Evolutionary conservation across 1,140 invertebrate species (phyloP), one percentile per base, ranked within the genome.

Genomic region (Drosophila nikananu): DNA sequence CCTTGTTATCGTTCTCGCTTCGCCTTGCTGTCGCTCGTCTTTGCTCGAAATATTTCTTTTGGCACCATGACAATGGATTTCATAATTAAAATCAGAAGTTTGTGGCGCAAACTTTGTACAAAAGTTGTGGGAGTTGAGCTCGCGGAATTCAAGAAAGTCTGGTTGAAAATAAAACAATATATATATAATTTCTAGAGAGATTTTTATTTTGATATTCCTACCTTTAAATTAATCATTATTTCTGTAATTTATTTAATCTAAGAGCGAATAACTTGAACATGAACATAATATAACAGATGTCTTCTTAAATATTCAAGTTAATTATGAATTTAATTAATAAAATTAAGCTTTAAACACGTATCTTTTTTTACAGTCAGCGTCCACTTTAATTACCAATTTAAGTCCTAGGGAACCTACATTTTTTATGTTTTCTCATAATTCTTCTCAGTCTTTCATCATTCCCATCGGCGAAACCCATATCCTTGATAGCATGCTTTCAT

Each of bases 401-500:
- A 55, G 12, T 39, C 5, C 21, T 55, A 3, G 15, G 0, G 5
- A 55, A 37, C 21, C 19, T 23, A 12, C 21, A 17, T 23, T n/a
- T 55, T 37, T 55, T 55, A n/a, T 39, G 15, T n/a, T 39, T 1
- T 9, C 35, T 23, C 49, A 71, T 68, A 66, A 68, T 55, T 55
- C 49, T 21, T 12, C 19, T 17, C 2, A 2, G 35, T 21, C 32
- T 49, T 48, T 30, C 37, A 23, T 21, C n/a, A 21, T 23, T 58
- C 42, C 21, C 44, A 35, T 35, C 17, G 37, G 19, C 25, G 32
- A 55, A 23, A 39, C 1, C 32, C 30, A 35, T 37, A 25, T 66
- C 42, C 35, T 51, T 60, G 70, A 58, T 70, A 23, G 42, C 68
- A 44, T 72, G 35, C 41, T 72, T 72, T 72, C 68, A 72, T 73